Evolutionary conservation across 2,888 invertebrate species (phyloP).

Genomic region (Dasysyrphus tricinctus): DNA sequence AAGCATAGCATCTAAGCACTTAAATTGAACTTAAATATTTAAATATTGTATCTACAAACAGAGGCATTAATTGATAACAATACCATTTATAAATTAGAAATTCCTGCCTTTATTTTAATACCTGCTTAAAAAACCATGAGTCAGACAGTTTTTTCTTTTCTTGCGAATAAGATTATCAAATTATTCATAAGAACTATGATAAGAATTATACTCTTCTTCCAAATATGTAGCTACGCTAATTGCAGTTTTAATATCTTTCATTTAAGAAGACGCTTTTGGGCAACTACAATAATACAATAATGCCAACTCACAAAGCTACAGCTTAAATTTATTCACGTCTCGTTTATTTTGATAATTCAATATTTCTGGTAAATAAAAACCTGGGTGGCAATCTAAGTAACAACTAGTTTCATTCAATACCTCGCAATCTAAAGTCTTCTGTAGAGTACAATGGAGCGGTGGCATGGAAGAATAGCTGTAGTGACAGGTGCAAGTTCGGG

Average conservation of each 20-base stretch:
- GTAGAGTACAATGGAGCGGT: slow-evolving; percentile 84
- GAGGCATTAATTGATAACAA: too few relatives aligned
- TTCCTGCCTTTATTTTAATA: neutral
- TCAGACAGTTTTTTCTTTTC: neutral
- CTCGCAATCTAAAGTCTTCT: neutral
- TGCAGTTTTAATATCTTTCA: slow-evolving; percentile 20
- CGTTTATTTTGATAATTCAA: neutral
- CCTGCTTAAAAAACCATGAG: neutral
- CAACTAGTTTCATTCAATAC: slow-evolving; percentile 29
- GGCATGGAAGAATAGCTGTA: slow-evolving; percentile 86
- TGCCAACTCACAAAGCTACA: neutral
- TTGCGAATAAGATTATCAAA: slow-evolving; percentile 2
- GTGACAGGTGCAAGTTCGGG: slow-evolving; percentile 88
- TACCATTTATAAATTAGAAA: too few relatives aligned
- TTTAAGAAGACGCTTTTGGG: neutral
- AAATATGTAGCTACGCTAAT: slow-evolving; percentile 6
- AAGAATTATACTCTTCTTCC: neutral
- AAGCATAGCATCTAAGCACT: too few relatives aligned
- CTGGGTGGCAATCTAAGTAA: slow-evolving; percentile 4
- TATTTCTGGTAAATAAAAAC: slow-evolving; percentile 23
- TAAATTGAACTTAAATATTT: too few relatives aligned
- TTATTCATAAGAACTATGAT: neutral
- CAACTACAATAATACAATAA: neutral
- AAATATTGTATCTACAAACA: too few relatives aligned
- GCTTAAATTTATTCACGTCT: slow-evolving; percentile 11